Evolutionary conservation across 2,888 invertebrate species (phyloP), one percentile per base, ranked within the genome.

Genomic region (Marasmarcha lunaedactyla): DNA sequence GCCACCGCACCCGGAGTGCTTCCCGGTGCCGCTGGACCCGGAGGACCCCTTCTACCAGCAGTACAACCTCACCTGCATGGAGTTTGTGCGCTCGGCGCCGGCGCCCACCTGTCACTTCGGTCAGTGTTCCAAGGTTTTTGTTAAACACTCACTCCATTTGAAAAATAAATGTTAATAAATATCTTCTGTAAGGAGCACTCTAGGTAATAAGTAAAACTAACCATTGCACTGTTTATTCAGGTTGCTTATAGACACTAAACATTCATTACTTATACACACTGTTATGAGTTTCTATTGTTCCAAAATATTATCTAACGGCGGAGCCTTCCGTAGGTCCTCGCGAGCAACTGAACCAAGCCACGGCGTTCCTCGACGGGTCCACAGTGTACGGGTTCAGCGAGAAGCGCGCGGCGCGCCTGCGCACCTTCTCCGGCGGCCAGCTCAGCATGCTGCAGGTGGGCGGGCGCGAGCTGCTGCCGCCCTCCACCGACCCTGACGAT

Each of bases 321-420:
- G n/a, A n/a, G n/a, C n/a, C n/a, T n/a, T n/a, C n/a, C n/a, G n/a
- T 11, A 87, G 88, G 93, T 10, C 90, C 92, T 1, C 84, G 95
- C 4, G 89, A 96, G 56, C 96, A 95, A 57, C 63, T 95, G 40
- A 94, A 93, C 71, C 95, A 95, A 74, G 92, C 90, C 0, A 90
- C 93, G 0, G 85, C 94, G 0, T 96, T 88, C 67, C 87, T 97
- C 12, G 97, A 97, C 63, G 95, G 87, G 0, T 95, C 95, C 0
- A 87, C 87, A 1, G 88, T 96, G 9, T 96, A 96, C 57, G 93
- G 95, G 0, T 87, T 86, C 38, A 81, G 83, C 1, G 74, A 79
- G 2, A 61, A 68, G 3, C 71, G 86, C 1, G 85, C 76, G 26
- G 59, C 54, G 0, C 59, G 73, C 1, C 66, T 91, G n/a, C 77